These are phyloP conservation scores for Crotalus viridis DNA, from an alignment of 2,113 vertebrate genomes.

Conservation along the genomic window DNA sequence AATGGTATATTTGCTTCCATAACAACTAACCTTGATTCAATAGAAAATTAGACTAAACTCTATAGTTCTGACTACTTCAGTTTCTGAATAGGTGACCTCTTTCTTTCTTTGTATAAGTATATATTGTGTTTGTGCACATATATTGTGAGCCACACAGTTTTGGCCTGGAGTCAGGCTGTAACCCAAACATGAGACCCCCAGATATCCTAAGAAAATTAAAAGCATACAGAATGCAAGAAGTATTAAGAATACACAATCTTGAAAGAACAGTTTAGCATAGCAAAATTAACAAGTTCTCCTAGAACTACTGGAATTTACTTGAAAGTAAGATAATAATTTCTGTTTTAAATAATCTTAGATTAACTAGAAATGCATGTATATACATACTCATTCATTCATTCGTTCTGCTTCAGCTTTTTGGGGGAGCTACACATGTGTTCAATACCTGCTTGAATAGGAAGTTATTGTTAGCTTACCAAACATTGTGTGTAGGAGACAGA, in stretches of 20 bases:
- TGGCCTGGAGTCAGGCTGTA: background rate
- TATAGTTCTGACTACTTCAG: background rate
- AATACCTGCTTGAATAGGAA: background rate
- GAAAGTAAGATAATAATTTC: background rate
- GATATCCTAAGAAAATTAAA: background rate
- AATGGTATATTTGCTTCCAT: background rate
- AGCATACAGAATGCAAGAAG: background rate
- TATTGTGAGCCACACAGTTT: background rate
- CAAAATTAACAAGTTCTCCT: background rate
- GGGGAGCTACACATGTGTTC: background rate
- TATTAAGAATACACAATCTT: background rate
- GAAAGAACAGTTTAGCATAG: background rate
- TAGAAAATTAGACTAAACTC: too few relatives aligned
- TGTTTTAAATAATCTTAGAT: background rate
- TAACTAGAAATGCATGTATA: background rate
- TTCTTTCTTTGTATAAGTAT: background rate
- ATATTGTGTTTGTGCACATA: background rate
- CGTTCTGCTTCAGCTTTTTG: background rate
- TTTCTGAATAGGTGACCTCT: background rate
- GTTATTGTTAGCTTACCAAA: background rate
- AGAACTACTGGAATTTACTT: background rate
- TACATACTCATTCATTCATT: background rate
- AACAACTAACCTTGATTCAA: background rate
- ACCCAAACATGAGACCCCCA: background rate
- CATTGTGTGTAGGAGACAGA: background rate